Conservation (phyloP, 2,797 vertebrate species). For the Benthosema pterotum region DNA sequence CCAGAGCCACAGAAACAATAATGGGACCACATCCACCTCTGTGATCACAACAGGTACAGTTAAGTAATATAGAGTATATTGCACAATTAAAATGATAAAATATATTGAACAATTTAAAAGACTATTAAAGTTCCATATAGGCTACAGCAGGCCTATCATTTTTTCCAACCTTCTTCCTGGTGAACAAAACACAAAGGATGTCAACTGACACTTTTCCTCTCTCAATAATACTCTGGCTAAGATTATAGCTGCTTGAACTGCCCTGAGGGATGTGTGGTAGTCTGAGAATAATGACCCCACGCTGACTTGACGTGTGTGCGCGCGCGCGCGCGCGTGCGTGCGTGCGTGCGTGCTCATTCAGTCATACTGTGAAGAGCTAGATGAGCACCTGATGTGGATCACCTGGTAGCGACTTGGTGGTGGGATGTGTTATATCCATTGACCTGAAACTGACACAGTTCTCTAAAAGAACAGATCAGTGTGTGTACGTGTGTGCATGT, state of each 20-base stretch:
- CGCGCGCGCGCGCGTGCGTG: neutral
- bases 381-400: neutral
- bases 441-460: no score
- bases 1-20: conserved; percentile 1
- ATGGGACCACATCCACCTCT: conserved; percentile 19
- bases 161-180: neutral
- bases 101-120: neutral
- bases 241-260: conserved; percentile 14
- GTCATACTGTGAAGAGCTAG: neutral
- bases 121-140: no score
- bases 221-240: neutral
- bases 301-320: conserved; percentile 35
- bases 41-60: conserved; percentile 64
- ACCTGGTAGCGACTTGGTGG: neutral
- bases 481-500: no score
- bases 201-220: neutral
- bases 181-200: neutral
- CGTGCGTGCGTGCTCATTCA: neutral
- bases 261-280: conserved; percentile 48
- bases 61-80: no score
- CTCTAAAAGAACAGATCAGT: no score
- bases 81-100: conserved; percentile 17
- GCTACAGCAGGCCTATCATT: no score
- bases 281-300: conserved; percentile 56
- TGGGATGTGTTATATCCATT: neutral